phyloP scores from a whole-genome alignment of 92 coral and sea anemone genomes.

The Zoanthus solanderi region DNA sequence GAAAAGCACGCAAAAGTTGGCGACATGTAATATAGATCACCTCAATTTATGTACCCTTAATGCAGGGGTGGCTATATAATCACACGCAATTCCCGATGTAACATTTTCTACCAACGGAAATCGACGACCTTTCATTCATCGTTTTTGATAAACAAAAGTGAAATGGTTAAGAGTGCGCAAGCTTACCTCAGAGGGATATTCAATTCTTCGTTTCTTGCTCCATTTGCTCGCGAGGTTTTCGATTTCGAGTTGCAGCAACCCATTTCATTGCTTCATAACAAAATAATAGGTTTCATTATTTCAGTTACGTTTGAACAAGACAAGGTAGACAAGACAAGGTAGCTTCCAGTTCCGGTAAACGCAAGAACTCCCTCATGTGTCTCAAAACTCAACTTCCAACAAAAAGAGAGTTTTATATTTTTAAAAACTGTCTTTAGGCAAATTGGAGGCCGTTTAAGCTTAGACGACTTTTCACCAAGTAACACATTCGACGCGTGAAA shows the following conservation, averaged over 20 bases:
- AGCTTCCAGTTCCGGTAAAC: not conserved
- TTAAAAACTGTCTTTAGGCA: not conserved
- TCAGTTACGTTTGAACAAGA: constrained; percentile 18
- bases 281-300: not conserved
- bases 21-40: not conserved
- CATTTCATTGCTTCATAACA: constrained; percentile 51
- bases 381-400: not conserved
- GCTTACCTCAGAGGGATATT: constrained; percentile 65
- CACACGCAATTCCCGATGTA: not conserved
- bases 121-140: not conserved
- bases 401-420: not conserved
- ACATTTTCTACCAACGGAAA: constrained; percentile 14
- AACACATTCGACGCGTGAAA: not conserved
- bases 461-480: not conserved
- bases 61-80: not conserved
- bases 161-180: not conserved
- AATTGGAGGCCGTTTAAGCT: not conserved
- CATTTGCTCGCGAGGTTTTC: constrained; percentile 60
- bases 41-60: not conserved
- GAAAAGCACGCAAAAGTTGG: not conserved
- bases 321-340: not conserved
- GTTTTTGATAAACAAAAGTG: not conserved
- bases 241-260: constrained; percentile 84
- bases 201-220: constrained; percentile 51
- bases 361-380: constrained; percentile 21